phyloP scores from a whole-genome alignment of 2,888 invertebrate species.

The Polyploca ridens region DNA sequence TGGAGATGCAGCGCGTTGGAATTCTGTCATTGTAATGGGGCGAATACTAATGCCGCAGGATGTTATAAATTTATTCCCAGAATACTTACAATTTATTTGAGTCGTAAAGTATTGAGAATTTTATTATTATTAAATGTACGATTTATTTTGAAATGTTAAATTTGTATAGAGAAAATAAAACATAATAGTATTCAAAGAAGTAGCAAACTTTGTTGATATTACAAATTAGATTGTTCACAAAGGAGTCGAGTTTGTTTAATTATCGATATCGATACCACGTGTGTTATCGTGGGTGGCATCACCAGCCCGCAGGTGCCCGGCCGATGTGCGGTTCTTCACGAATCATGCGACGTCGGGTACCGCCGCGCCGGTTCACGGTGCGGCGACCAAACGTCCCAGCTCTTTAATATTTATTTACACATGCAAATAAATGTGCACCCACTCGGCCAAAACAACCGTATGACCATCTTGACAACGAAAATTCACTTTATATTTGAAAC shows the following conservation, averaged over 20 bases:
- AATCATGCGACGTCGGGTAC: constrained; percentile 34
- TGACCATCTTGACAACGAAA: neutral
- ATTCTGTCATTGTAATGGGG: constrained; percentile 31
- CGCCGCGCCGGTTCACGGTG: constrained; percentile 36
- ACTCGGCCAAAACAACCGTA: constrained; percentile 36
- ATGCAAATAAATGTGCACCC: constrained; percentile 58
- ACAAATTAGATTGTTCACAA: neutral
- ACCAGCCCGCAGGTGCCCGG: constrained; percentile 60
- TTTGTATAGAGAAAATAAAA: too few species aligned
- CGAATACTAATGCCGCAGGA: constrained; percentile 20
- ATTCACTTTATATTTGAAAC: constrained; percentile 6
- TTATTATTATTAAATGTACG: neutral
- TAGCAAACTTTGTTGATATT: neutral
- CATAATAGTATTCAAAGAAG: neutral
- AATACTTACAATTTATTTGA: neutral
- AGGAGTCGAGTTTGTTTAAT: constrained; percentile 6
- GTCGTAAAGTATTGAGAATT: neutral
- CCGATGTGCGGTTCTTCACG: constrained; percentile 51
- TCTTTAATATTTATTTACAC: constrained; percentile 74
- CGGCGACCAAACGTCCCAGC: constrained; percentile 48
- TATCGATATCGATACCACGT: constrained; percentile 47
- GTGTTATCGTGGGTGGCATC: constrained; percentile 26
- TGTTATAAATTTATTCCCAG: constrained; percentile 3
- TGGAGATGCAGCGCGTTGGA: constrained; percentile 14
- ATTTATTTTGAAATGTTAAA: neutral